phyloP scores from a whole-genome alignment of 1,140 invertebrate genomes.

The Cardiocondyla obscurior region DNA sequence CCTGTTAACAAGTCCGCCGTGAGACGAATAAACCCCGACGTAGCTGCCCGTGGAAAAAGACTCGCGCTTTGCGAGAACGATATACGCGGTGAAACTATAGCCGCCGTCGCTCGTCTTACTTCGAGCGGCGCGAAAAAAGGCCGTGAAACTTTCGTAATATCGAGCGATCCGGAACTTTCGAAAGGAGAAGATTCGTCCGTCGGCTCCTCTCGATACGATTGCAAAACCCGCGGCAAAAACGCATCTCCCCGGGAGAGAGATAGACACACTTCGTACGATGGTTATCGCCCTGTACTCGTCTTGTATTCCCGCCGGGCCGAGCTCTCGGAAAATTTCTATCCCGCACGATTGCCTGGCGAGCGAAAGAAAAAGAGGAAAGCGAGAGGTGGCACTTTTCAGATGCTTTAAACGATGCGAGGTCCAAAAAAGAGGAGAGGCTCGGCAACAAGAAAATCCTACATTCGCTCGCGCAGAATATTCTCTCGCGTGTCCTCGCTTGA shows the following conservation, averaged over 20 bases:
- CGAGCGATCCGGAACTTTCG: conserved; percentile 29
- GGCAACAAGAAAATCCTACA: conserved; percentile 54
- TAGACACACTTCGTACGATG: conserved; percentile 37
- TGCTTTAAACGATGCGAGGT: conserved; percentile 31
- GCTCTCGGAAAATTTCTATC: conserved; percentile 50
- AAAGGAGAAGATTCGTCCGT: conserved; percentile 24
- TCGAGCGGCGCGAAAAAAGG: conserved; percentile 6
- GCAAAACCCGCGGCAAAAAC: conserved; percentile 24
- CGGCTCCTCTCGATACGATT: conserved; percentile 16
- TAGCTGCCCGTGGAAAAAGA: neutral
- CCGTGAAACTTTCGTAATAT: conserved; percentile 37
- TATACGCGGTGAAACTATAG: neutral
- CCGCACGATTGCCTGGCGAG: conserved; percentile 11
- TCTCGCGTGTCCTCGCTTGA: conserved; percentile 51
- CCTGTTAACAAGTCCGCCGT: neutral
- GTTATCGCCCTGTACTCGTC: conserved; percentile 35
- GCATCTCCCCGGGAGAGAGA: conserved; percentile 16
- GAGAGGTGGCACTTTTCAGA: conserved; percentile 31
- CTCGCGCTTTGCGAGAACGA: neutral
- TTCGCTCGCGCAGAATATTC: conserved; percentile 36
- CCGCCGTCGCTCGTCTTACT: neutral
- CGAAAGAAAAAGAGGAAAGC: conserved; percentile 8
- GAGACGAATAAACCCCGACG: neutral
- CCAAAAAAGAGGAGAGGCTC: conserved; percentile 16
- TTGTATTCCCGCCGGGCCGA: conserved; percentile 32